A percentile compares a stretch with the other conserved stretches of the same genome.
These are phyloP conservation scores for Amazonetta brasiliensis DNA, from an alignment of 2,797 vertebrate genomes.

Conservation along the genomic window DNA sequence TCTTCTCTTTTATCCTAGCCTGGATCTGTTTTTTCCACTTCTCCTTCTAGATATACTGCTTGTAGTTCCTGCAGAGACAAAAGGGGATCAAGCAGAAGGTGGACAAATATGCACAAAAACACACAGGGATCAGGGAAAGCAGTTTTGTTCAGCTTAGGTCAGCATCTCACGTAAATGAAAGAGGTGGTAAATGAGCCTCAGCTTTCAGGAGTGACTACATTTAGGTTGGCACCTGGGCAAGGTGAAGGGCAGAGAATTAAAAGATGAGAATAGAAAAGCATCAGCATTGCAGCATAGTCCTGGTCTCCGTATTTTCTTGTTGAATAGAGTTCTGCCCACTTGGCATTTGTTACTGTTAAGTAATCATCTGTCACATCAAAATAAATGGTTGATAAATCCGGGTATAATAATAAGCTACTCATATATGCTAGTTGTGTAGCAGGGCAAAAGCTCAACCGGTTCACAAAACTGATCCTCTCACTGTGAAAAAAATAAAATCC, in stretches of 20 bases:
- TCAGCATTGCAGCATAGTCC: neutral
- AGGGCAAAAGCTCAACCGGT: neutral
- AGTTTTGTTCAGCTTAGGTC: neutral
- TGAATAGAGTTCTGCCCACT: neutral
- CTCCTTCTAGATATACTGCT: neutral
- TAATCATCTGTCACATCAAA: conserved; percentile 31
- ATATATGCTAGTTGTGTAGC: neutral
- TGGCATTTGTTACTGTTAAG: conserved; percentile 4
- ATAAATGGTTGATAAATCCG: conserved; percentile 1
- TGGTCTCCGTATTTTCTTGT: neutral
- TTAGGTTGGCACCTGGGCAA: neutral
- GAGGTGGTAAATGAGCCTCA: neutral
- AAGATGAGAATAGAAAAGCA: neutral
- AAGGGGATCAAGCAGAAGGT: neutral
- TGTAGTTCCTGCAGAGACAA: neutral
- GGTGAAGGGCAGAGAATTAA: neutral
- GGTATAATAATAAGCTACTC: neutral
- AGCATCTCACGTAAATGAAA: neutral
- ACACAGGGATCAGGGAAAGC: neutral
- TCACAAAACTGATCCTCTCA: neutral
- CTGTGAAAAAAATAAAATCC: neutral
- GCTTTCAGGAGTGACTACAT: neutral
- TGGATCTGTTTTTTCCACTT: neutral
- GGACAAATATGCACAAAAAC: neutral
- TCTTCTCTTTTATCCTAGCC: neutral